phyloP scores from a whole-genome alignment of 2,113 vertebrate genomes.

The Lepisosteus osseus region DNA sequence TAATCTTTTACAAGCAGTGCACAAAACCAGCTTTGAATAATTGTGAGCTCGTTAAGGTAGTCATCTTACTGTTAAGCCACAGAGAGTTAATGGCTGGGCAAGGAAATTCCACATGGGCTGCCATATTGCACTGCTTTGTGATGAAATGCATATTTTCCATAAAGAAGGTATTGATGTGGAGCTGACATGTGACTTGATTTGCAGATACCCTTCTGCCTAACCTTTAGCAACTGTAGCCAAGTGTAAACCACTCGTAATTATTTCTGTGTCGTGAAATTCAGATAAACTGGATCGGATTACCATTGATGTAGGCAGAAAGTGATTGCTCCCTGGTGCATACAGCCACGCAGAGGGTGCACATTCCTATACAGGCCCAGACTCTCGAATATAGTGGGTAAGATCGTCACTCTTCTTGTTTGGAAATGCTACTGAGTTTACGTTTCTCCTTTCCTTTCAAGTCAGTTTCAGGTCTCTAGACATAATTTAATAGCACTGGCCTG shows the following conservation, averaged over 20 bases:
- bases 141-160: slow-evolving; percentile 59
- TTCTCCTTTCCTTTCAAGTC: neutral
- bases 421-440: neutral
- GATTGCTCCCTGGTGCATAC: slow-evolving; percentile 47
- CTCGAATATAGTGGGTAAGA: slow-evolving; percentile 16
- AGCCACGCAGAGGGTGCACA: slow-evolving; percentile 40
- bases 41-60: neutral
- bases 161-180: slow-evolving; percentile 62
- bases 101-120: slow-evolving; percentile 44
- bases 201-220: slow-evolving; percentile 57
- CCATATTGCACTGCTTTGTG: slow-evolving; percentile 47
- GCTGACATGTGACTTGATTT: slow-evolving; percentile 61
- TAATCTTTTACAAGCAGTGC: slow-evolving; percentile 19
- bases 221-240: slow-evolving; percentile 54
- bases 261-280: slow-evolving; percentile 43
- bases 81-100: slow-evolving; percentile 1
- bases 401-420: neutral
- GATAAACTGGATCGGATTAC: slow-evolving; percentile 45
- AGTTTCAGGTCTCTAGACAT: no score
- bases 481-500: no score
- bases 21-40: slow-evolving; percentile 9
- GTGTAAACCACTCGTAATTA: slow-evolving; percentile 59
- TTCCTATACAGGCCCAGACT: slow-evolving; percentile 51
- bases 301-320: slow-evolving; percentile 49
- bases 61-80: slow-evolving; percentile 21